phyloP scores from a whole-genome alignment of 2,113 vertebrate species.

The Rhinichthys klamathensis region DNA sequence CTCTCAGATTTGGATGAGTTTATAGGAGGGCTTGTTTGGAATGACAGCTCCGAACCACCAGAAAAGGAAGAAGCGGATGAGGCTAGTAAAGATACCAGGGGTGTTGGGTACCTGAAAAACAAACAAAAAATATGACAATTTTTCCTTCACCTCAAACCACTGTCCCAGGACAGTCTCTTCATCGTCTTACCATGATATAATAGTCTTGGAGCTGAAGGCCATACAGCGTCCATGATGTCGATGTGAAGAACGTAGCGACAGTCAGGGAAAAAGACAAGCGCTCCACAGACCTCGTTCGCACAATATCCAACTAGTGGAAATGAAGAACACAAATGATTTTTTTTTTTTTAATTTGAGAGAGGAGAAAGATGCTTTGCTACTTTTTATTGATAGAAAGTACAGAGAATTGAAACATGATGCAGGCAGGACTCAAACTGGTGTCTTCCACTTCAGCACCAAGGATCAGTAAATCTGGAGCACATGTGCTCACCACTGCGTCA shows the following conservation, averaged over 20 bases:
- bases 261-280: slow-evolving; percentile 89
- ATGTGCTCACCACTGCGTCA: not conserved
- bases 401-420: not conserved
- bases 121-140: slow-evolving; percentile 4
- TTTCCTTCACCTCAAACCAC: not conserved
- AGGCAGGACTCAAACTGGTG: not conserved
- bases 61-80: slow-evolving; percentile 88
- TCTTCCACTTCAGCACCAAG: not conserved
- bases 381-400: not conserved
- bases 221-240: slow-evolving; percentile 89
- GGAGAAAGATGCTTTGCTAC: not conserved
- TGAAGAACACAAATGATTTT: not conserved
- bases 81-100: slow-evolving; percentile 88
- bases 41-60: slow-evolving; percentile 71
- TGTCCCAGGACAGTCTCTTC: not conserved
- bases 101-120: slow-evolving; percentile 85
- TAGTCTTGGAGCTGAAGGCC: slow-evolving; percentile 82
- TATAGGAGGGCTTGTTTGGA: slow-evolving; percentile 71
- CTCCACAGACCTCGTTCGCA: slow-evolving; percentile 80
- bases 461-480: not conserved
- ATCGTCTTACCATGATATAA: slow-evolving; percentile 83
- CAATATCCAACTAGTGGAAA: slow-evolving; percentile 77
- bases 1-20: slow-evolving; percentile 75
- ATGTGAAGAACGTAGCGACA: slow-evolving; percentile 87
- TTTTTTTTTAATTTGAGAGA: not conserved